Conservation (phyloP, 2,797 vertebrate genomes). For the Vultur gryphus region DNA sequence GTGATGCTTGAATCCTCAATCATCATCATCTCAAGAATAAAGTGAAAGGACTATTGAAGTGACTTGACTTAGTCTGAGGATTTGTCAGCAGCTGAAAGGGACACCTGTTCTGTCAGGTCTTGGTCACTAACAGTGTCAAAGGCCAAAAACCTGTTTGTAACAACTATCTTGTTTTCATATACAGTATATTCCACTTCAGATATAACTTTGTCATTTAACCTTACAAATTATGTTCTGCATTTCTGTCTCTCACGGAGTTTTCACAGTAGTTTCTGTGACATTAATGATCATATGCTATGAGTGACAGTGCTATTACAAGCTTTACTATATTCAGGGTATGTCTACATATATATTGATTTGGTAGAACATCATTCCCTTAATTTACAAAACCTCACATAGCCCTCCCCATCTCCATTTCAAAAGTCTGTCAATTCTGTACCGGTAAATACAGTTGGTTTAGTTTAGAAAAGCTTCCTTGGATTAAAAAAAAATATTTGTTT, state of each 20-base stretch:
- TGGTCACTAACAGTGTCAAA: not conserved
- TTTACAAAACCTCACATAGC: not conserved
- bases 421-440: not conserved
- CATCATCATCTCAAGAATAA: not conserved
- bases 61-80: not conserved
- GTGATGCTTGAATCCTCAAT: not conserved
- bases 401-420: not conserved
- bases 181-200: not conserved
- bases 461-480: not conserved
- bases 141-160: not conserved
- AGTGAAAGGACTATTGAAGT: not conserved
- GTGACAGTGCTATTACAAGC: not conserved
- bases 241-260: not conserved
- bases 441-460: not conserved
- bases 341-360: not conserved
- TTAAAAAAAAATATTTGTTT: not conserved
- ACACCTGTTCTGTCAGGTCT: not conserved
- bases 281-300: not conserved
- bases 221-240: not conserved
- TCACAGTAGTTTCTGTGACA: not conserved
- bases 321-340: not conserved
- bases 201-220: not conserved
- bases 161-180: not conserved
- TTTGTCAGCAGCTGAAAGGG: not conserved
- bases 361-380: not conserved